A percentile compares a stretch with the other conserved stretches of the same genome.
phyloP scores from a whole-genome alignment of 1,140 invertebrate genomes.

The Micrasema longulum region DNA sequence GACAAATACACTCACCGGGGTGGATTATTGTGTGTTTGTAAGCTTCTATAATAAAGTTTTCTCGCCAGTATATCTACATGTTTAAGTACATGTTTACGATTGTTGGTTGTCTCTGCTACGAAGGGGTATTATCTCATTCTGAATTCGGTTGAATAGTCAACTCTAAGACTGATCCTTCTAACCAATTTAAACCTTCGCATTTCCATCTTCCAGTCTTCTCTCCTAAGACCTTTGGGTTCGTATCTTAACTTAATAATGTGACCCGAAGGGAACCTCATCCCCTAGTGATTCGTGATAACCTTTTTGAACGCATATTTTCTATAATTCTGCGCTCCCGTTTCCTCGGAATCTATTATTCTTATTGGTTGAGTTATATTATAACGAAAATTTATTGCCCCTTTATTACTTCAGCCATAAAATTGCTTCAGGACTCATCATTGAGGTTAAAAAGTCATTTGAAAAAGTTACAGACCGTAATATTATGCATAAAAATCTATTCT shows the following conservation, averaged over 20 bases:
- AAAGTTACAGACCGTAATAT: constrained; percentile 6
- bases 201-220: neutral
- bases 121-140: constrained; percentile 25
- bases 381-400: constrained; percentile 32
- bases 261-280: constrained; percentile 4
- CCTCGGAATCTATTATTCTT: constrained; percentile 48
- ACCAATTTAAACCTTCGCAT: constrained; percentile 39
- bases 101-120: constrained; percentile 15
- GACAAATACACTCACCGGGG: constrained; percentile 16
- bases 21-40: constrained; percentile 31
- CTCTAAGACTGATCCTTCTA: constrained; percentile 18
- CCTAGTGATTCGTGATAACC: constrained; percentile 24
- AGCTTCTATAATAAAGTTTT: constrained; percentile 27
- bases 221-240: constrained; percentile 30
- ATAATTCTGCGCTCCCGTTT: constrained; percentile 30
- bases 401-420: constrained; percentile 48
- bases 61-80: neutral
- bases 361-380: constrained; percentile 40
- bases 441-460: constrained; percentile 32
- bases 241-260: constrained; percentile 37
- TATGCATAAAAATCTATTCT: too few species aligned
- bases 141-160: constrained; percentile 35
- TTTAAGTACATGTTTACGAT: neutral
- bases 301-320: constrained; percentile 25
- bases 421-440: constrained; percentile 44